Evolutionary conservation across 1,140 invertebrate genomes (phyloP).

Genomic region (Bombus difficillimus): DNA sequence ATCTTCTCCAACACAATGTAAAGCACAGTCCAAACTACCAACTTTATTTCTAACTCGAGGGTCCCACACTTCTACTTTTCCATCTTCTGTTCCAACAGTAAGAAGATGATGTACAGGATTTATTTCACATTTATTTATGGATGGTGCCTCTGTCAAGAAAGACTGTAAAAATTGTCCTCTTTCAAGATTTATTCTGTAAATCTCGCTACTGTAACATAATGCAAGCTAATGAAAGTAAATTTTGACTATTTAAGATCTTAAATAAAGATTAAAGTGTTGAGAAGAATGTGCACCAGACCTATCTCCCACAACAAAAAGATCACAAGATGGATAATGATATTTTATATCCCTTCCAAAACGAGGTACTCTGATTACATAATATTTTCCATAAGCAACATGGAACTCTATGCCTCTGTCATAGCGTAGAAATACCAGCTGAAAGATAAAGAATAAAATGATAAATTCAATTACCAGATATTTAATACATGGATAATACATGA

Average conservation of each 20-base stretch:
- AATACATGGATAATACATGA: neutral
- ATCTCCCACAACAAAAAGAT: slow-evolving; percentile 95
- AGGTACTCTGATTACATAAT: slow-evolving; percentile 96
- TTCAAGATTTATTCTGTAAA: slow-evolving; percentile 98
- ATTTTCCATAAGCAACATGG: slow-evolving; percentile 95
- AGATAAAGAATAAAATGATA: slow-evolving; percentile 57
- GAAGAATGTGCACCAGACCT: slow-evolving; percentile 78
- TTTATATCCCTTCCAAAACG: slow-evolving; percentile 97
- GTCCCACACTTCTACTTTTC: slow-evolving; percentile 98
- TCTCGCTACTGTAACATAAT: slow-evolving; percentile 87
- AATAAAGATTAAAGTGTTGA: slow-evolving; percentile 80
- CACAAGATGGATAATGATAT: slow-evolving; percentile 95
- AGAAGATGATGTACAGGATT: slow-evolving; percentile 95
- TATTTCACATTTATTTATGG: slow-evolving; percentile 93
- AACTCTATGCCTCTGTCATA: slow-evolving; percentile 97
- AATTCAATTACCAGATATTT: neutral
- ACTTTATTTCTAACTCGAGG: slow-evolving; percentile 90
- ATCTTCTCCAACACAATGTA: slow-evolving; percentile 86
- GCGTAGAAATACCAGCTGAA: slow-evolving; percentile 90
- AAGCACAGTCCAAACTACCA: slow-evolving; percentile 93
- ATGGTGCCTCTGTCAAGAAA: slow-evolving; percentile 88
- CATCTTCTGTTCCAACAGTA: slow-evolving; percentile 94
- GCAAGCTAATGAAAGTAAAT: slow-evolving; percentile 23
- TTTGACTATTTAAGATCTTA: slow-evolving; percentile 84
- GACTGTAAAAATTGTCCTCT: slow-evolving; percentile 96